phyloP scores from a whole-genome alignment of 2,113 vertebrate species.

The Micromys minutus region DNA sequence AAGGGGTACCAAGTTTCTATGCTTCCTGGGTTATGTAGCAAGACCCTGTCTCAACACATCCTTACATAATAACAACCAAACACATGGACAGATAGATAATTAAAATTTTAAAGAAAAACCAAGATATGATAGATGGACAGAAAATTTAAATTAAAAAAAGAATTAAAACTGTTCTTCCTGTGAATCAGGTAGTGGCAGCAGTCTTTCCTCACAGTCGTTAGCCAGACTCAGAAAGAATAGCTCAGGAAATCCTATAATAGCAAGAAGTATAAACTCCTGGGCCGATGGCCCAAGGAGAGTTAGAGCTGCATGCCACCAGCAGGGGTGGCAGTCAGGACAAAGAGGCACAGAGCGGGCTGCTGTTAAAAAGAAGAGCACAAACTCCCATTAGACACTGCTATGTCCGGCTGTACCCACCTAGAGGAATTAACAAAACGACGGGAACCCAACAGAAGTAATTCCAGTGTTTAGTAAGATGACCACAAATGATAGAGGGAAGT shows the following conservation, averaged over 20 bases:
- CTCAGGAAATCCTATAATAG: neutral
- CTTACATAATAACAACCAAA: too few relatives aligned
- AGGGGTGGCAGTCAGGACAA: neutral
- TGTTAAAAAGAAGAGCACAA: neutral
- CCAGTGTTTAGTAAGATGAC: neutral
- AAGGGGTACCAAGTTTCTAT: neutral
- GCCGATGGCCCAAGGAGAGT: neutral
- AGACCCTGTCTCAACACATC: neutral
- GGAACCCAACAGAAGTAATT: neutral
- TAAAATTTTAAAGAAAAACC: neutral
- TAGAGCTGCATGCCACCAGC: neutral
- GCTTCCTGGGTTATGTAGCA: neutral
- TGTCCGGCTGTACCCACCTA: neutral
- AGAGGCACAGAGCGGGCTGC: neutral
- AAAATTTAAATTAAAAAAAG: neutral
- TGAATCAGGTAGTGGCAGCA: neutral
- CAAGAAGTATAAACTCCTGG: neutral
- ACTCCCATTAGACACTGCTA: neutral
- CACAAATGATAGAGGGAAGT: neutral
- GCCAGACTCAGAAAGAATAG: neutral
- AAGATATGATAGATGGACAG: too few relatives aligned
- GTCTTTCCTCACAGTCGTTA: neutral
- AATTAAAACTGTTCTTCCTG: neutral
- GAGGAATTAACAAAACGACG: neutral
- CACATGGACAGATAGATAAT: neutral